phyloP scores from a whole-genome alignment of 2,888 invertebrate species.

The Amblyjoppa fuscipennis region DNA sequence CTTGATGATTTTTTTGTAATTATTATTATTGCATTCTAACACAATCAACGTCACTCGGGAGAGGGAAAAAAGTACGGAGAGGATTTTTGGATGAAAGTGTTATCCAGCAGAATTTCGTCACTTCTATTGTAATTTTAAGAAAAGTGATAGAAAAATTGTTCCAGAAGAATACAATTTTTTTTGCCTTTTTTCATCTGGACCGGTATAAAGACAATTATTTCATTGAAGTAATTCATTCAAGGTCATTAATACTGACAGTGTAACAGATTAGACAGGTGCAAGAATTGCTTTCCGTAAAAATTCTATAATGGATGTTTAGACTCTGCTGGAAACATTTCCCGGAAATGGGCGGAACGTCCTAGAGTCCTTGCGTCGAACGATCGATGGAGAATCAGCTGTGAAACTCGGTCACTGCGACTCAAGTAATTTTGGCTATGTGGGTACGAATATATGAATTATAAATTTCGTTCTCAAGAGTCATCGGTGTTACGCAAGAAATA shows the following conservation, averaged over 20 bases:
- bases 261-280: background rate
- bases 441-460: background rate
- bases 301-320: background rate
- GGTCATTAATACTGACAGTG: background rate
- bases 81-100: background rate
- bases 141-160: background rate
- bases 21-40: background rate
- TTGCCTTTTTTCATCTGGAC: background rate
- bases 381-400: constrained; percentile 22
- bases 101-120: background rate
- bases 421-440: background rate
- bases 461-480: background rate
- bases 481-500: constrained; percentile 34
- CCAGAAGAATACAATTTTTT: background rate
- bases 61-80: background rate
- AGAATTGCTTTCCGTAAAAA: background rate
- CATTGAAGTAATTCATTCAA: background rate
- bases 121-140: background rate
- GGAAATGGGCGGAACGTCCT: background rate
- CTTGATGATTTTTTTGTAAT: constrained; percentile 45
- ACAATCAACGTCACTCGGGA: background rate
- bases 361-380: background rate
- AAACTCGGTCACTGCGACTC: constrained; percentile 9
- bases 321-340: background rate
- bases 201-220: background rate